Base-by-base conservation (phyloP, 2,888 invertebrate species). In the Bellardia bayeri region DNA sequence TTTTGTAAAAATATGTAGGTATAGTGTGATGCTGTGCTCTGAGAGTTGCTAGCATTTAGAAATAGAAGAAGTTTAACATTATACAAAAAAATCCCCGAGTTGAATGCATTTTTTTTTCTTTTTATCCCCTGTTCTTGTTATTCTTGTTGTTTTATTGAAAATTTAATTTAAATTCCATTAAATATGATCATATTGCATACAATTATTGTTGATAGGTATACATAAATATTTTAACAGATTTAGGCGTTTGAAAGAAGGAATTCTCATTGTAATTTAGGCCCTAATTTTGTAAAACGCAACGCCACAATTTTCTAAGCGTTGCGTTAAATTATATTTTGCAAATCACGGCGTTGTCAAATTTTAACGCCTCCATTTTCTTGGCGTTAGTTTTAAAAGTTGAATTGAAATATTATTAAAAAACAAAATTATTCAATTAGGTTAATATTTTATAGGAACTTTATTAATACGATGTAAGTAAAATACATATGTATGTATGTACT, bases 111-210 rank as follows among this genome's bases (percentile, higher is more conserved):
- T 81, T 63, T 74, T 23, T 11, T 23, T 30, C 51, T 51, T 30
- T 64, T 49, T 51, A 61, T 83, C 33, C 23, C 33, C n/a, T 54
- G 13, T 30, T 83, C 40, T 16, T 79, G 49, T 72, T 51, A n/a
- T n/a, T 40, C 8, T 40, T 66, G n/a, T 51, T 61, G 16, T 79
- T 74, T 79, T 80, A 85, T 80, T 80, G 63, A 69, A 85, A 85
- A 75, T 85, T 85, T 85, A 85, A 85, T 85, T 85, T 80, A 75
- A 85, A 80, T 85, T 80, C 68, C 80, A 85, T 80, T 85, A 85
- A 85, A 85, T 75, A 56, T 58, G 66, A 49, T 74, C 54, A 66
- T 75, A 66, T 58, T 79, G 71, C 66, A 84, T 72, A 72, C 40
- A 66, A 80, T 71, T 80, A 71, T 71, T 71, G 49, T 80, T 80